phyloP scores from a whole-genome alignment of 2,113 vertebrate species.

The Apeltes quadracus region DNA sequence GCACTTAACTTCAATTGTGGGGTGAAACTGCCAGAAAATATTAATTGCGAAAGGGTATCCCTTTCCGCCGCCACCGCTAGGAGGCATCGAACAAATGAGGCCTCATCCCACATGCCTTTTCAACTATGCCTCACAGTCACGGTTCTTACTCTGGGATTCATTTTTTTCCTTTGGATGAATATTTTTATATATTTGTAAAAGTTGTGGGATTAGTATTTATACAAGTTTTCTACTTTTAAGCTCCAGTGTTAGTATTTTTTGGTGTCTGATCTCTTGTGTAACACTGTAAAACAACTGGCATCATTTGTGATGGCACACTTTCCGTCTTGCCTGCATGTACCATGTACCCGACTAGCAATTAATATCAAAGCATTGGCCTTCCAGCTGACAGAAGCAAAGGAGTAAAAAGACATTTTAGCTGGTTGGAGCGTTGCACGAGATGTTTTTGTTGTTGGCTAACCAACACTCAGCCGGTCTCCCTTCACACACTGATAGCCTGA shows the following conservation, averaged over 20 bases:
- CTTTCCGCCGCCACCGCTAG: constrained; percentile 16
- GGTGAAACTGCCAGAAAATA: constrained; percentile 43
- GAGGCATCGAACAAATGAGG: constrained; percentile 22
- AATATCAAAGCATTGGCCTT: constrained; percentile 16
- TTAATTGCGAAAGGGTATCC: constrained; percentile 31
- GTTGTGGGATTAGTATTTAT: constrained; percentile 78
- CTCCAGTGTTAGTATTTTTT: constrained; percentile 45
- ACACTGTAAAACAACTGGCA: constrained; percentile 35
- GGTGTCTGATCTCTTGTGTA: constrained; percentile 20
- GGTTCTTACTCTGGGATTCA: constrained; percentile 9
- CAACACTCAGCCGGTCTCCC: constrained; percentile 38
- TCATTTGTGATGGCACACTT: constrained; percentile 36
- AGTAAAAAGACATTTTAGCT: constrained; percentile 21
- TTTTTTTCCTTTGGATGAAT: constrained; percentile 28
- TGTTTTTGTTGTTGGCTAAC: constrained; percentile 43
- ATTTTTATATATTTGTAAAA: constrained; percentile 72
- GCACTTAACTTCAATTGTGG: constrained; percentile 27
- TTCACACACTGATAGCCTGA: constrained; percentile 53
- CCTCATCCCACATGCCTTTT: constrained; percentile 20
- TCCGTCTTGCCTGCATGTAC: constrained; percentile 23
- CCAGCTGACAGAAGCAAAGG: constrained; percentile 15
- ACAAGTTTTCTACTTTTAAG: constrained; percentile 73
- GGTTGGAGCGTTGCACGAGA: constrained; percentile 54
- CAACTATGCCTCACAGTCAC: constrained; percentile 41
- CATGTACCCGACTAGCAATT: constrained; percentile 14